phyloP scores from a whole-genome alignment of 2,113 vertebrate species.

The Mormyrus lacerda region DNA sequence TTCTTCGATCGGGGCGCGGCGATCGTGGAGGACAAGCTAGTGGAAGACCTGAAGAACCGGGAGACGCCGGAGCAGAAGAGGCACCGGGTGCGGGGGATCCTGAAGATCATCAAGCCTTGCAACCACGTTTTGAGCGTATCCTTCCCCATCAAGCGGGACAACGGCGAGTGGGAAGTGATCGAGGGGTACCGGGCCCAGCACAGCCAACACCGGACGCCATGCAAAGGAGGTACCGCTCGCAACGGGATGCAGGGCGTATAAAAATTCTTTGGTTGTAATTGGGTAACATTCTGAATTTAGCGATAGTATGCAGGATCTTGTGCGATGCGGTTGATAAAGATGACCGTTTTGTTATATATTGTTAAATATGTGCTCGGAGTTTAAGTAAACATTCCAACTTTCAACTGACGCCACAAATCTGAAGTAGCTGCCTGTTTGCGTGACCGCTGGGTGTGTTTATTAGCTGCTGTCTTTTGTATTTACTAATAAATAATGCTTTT shows the following conservation, averaged over 20 bases:
- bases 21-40: slow-evolving; percentile 87
- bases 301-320: background rate
- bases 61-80: slow-evolving; percentile 78
- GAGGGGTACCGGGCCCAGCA: slow-evolving; percentile 91
- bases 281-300: background rate
- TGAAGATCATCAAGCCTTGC: slow-evolving; percentile 88
- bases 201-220: slow-evolving; percentile 91
- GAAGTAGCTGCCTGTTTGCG: background rate
- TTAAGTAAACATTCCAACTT: background rate
- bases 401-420: background rate
- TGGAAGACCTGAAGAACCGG: slow-evolving; percentile 73
- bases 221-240: slow-evolving; percentile 74
- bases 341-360: background rate
- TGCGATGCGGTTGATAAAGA: background rate
- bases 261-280: background rate
- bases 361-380: background rate
- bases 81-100: slow-evolving; percentile 81
- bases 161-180: slow-evolving; percentile 87
- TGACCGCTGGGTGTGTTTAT: background rate
- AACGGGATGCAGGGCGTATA: background rate
- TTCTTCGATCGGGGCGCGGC: slow-evolving; percentile 87
- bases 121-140: slow-evolving; percentile 86
- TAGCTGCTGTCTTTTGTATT: background rate
- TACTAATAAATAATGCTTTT: background rate
- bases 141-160: slow-evolving; percentile 86